Evolutionary conservation across 2,888 invertebrate genomes (phyloP).

Genomic region (Vesta saturnalis): DNA sequence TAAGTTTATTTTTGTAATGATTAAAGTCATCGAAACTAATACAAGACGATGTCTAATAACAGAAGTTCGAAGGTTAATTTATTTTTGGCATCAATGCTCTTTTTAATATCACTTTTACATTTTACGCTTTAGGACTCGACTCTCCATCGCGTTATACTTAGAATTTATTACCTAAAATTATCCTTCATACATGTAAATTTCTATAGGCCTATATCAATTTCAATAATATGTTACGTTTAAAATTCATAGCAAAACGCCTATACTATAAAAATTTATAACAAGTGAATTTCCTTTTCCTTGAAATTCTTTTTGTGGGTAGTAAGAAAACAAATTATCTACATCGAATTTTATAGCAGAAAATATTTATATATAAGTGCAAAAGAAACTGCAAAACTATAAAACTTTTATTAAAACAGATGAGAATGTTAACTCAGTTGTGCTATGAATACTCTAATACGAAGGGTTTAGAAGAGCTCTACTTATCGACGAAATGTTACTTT

Average conservation of each 20-base stretch:
- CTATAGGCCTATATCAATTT: not conserved
- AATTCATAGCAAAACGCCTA: slow-evolving; percentile 1
- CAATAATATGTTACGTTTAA: slow-evolving; percentile 1
- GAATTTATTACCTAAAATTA: not conserved
- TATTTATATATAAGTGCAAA: not conserved
- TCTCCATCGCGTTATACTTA: no score
- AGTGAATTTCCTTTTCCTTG: not conserved
- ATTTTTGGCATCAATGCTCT: no score
- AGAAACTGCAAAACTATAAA: not conserved
- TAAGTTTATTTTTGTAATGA: no score
- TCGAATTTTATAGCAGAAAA: not conserved
- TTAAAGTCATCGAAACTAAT: no score
- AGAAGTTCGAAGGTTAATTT: no score
- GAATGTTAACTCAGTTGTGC: not conserved
- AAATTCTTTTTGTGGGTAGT: not conserved
- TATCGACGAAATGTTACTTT: slow-evolving; percentile 30
- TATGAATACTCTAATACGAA: slow-evolving; percentile 16
- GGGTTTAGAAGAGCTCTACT: slow-evolving; percentile 19
- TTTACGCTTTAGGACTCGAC: no score
- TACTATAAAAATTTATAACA: not conserved
- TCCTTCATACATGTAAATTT: not conserved
- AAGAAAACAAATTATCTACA: not conserved
- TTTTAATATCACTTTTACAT: no score
- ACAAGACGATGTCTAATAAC: no score
- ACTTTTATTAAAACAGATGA: not conserved